Base-by-base conservation (phyloP, 2,113 vertebrate species). In the Sinocyclocheilus anshuiensis region DNA sequence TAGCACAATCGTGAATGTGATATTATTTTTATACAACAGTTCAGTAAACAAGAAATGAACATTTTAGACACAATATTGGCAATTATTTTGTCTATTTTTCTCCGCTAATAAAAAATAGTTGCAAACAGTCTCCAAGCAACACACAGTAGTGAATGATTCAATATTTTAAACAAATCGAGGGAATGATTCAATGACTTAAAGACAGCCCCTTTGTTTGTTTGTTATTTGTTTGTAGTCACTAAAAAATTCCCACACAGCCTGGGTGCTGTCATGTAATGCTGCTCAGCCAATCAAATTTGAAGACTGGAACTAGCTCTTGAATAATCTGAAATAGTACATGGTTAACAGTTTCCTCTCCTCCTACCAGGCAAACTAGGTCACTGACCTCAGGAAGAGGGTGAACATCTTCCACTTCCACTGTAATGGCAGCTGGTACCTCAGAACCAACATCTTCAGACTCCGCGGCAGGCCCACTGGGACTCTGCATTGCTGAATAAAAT, bases 331-430 rank as follows among this genome's bases (percentile, higher is more conserved):
- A 72, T 72, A 39, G 16, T 11, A 72, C 18, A 72, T 22, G 69
- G 9, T 39, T 22, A 9, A 72, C 33, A 0, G 18, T 72, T 2
- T 72, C 12, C 11, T 36, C n/a, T 78, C 11, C n/a, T 74, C 11
- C n/a, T 74, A 39, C 1, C 33, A 79, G 50, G 42, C 63, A 78
- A 45, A 48, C 57, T 71, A 26, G 5, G 4, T 42, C 69, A 71
- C 90, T 88, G 84, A 98, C 97, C 94, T 97, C 94, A 0, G 97
- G 97, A 29, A 98, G 93, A 0, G 96, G 97, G 89, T 97, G 96
- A 77, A 96, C 91, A 69, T 98, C 97, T 89, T 98, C 96, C 1
- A 96, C 92, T 8, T 97, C 96, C 88, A 99, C 97, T 10, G 93
- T 96, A 83, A 97, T 94, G 0, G 95, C 90, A 81, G 90, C 92